phyloP scores from a whole-genome alignment of 2,888 invertebrate genomes.

The Sialis fuliginosa region DNA sequence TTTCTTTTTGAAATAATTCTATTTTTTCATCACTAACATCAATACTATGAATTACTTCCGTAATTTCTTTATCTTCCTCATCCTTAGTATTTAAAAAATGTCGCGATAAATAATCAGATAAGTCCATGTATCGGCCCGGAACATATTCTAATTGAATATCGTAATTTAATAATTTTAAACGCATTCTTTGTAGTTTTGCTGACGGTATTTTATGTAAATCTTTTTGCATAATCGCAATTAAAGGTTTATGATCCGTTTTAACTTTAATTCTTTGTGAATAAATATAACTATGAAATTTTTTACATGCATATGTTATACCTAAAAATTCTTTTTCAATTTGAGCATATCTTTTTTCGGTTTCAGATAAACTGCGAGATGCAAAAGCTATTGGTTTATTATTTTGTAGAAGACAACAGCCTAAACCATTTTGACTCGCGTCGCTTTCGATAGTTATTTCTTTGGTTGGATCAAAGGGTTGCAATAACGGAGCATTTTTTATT shows the following conservation, averaged over 20 bases:
- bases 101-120: too few species aligned
- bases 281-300: slow-evolving; percentile 7
- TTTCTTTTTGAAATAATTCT: too few species aligned
- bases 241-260: slow-evolving; percentile 7
- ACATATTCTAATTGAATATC: background rate
- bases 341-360: slow-evolving; percentile 8
- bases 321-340: slow-evolving; percentile 8
- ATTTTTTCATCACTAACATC: too few species aligned
- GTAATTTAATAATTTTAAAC: slow-evolving; percentile 7
- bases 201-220: slow-evolving; percentile 2
- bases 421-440: slow-evolving; percentile 4
- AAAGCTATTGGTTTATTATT: slow-evolving; percentile 8
- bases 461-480: slow-evolving; percentile 4
- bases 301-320: slow-evolving; percentile 2
- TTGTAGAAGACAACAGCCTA: slow-evolving; percentile 8
- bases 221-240: slow-evolving; percentile 5
- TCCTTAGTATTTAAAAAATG: too few species aligned
- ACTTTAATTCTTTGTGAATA: slow-evolving; percentile 4
- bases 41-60: too few species aligned
- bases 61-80: too few species aligned
- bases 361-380: slow-evolving; percentile 8
- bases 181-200: slow-evolving; percentile 6
- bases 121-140: too few species aligned
- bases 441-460: slow-evolving; percentile 5
- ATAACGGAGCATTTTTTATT: slow-evolving; percentile 5